Evolutionary conservation across 2,888 invertebrate genomes (phyloP).

Genomic region (Ophion costatus): DNA sequence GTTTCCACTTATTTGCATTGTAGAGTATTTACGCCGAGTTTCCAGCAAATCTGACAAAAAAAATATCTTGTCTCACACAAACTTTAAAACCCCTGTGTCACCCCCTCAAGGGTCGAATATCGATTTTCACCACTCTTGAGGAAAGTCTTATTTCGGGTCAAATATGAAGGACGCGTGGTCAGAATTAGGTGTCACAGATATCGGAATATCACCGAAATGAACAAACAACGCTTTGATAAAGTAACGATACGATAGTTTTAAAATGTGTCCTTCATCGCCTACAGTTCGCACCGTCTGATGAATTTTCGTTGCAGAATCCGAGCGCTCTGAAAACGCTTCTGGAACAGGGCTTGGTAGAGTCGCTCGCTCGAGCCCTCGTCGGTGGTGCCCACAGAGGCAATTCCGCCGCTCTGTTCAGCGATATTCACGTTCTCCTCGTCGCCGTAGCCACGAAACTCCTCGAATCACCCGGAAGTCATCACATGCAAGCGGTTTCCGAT

Average conservation of each 20-base stretch:
- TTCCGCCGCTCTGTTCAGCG: constrained; percentile 77
- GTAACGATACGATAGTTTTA: background rate
- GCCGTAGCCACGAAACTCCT: constrained; percentile 82
- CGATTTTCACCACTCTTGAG: too few species aligned
- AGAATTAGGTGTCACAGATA: too few species aligned
- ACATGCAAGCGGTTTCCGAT: constrained; percentile 85
- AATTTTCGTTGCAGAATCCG: constrained; percentile 75
- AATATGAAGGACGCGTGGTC: too few species aligned
- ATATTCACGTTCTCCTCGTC: constrained; percentile 82
- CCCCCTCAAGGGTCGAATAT: too few species aligned
- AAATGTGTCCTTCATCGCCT: too few species aligned
- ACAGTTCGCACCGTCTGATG: background rate
- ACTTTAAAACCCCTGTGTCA: too few species aligned
- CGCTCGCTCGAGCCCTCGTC: constrained; percentile 81
- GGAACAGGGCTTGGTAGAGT: constrained; percentile 84
- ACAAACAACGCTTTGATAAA: background rate
- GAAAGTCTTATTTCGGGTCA: too few species aligned
- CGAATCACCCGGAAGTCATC: constrained; percentile 82
- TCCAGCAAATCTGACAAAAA: too few species aligned
- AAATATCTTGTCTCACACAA: too few species aligned
- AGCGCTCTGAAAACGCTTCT: constrained; percentile 79
- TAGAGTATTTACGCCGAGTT: too few species aligned
- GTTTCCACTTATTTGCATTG: too few species aligned
- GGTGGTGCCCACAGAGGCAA: constrained; percentile 79
- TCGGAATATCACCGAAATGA: too few species aligned